These are phyloP conservation scores for Drosophila pachea DNA, from an alignment of 1,140 invertebrate species.

Conservation along the genomic window DNA sequence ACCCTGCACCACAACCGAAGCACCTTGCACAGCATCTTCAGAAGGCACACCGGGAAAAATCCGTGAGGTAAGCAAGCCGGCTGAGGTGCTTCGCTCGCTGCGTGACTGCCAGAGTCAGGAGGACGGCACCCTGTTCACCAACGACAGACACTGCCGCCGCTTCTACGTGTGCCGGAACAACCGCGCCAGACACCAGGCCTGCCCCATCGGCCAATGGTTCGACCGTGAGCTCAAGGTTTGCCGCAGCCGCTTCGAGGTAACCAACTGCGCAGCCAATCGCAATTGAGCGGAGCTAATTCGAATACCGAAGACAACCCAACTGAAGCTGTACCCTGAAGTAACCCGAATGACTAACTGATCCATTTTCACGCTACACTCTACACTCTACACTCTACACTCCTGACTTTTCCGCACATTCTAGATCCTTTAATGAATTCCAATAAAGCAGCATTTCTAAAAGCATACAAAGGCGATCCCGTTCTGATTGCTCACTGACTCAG, in stretches of 20 bases:
- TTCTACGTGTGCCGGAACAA: conserved; percentile 48
- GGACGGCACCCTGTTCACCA: conserved; percentile 40
- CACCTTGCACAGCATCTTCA: neutral
- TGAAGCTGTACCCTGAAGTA: conserved; percentile 19
- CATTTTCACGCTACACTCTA: neutral
- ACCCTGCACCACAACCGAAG: conserved; percentile 21
- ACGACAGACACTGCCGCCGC: conserved; percentile 48
- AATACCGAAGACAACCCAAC: neutral
- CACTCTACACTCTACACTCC: conserved; percentile 21
- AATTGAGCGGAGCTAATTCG: conserved; percentile 14
- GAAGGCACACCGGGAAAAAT: too few species aligned
- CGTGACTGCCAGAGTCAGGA: conserved; percentile 40
- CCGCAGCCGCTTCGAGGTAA: conserved; percentile 23
- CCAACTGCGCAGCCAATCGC: conserved; percentile 24
- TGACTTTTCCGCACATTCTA: neutral
- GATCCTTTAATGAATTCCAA: conserved; percentile 26
- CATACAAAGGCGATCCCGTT: neutral
- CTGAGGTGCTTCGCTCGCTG: conserved; percentile 7
- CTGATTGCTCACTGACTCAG: neutral
- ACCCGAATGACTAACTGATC: neutral
- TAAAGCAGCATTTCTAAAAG: conserved; percentile 40
- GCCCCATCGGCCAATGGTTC: conserved; percentile 49
- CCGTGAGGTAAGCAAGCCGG: neutral
- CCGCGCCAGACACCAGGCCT: conserved; percentile 35
- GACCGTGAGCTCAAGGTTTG: conserved; percentile 43